Evolutionary conservation across 2,797 vertebrate genomes (phyloP).

Genomic region (Malurus leucopterus): DNA sequence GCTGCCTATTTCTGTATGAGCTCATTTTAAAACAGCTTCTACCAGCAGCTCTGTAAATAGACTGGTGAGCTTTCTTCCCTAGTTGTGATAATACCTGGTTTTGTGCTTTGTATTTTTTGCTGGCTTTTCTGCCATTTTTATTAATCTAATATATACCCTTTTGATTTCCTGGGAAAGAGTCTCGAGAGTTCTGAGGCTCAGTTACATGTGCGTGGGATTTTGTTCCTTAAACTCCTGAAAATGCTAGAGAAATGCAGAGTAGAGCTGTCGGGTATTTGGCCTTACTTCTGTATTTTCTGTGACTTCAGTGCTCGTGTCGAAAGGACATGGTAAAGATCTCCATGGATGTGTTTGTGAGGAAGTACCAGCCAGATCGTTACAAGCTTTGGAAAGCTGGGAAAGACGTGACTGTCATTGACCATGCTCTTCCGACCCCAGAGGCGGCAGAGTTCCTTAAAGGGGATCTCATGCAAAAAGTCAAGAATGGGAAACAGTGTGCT

Average conservation of each 20-base stretch:
- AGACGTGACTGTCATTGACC: conserved; percentile 85
- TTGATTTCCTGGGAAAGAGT: not conserved
- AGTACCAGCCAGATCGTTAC: conserved; percentile 94
- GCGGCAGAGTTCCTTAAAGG: conserved; percentile 78
- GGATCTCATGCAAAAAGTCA: conserved; percentile 69
- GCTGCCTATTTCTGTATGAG: not conserved
- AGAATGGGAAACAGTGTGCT: conserved; percentile 72
- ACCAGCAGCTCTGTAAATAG: not conserved
- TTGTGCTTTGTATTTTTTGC: rapidly evolving
- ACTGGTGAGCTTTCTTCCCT: not conserved
- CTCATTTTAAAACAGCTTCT: not conserved
- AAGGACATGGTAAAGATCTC: conserved; percentile 98
- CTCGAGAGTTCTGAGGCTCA: not conserved
- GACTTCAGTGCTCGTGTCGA: conserved; percentile 88
- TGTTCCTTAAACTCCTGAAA: not conserved
- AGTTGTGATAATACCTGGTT: not conserved
- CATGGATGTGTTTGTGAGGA: conserved; percentile 95
- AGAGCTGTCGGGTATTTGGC: not conserved
- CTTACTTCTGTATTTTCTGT: not conserved
- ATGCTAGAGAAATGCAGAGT: not conserved
- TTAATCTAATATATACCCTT: not conserved
- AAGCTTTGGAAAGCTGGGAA: conserved; percentile 94
- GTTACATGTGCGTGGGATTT: rapidly evolving
- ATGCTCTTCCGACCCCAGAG: conserved; percentile 83
- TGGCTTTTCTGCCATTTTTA: not conserved